Evolutionary conservation across 2,113 vertebrate species (phyloP), one percentile per base, ranked within the genome.

Genomic region (Chrysochloris asiatica): DNA sequence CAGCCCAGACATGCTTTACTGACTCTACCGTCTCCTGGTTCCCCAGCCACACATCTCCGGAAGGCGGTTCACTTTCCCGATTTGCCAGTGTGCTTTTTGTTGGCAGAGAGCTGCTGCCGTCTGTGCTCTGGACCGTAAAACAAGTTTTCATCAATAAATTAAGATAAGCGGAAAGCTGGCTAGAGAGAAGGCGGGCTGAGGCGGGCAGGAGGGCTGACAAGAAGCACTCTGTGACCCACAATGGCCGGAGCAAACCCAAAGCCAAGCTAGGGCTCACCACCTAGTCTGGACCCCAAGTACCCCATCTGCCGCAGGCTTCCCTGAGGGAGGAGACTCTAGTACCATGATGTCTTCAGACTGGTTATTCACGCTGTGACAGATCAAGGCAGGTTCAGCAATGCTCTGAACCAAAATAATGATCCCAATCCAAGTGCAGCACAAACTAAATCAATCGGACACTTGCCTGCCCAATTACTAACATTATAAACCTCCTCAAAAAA

Each of bases 101-200:
- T 95, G 95, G 95, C 95, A 96, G 80, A 38, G 80, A 95, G 93
- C 88, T 90, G 88, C 83, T 83, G 91, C 95, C 22, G 88, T 95
- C 95, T 97, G 95, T 52, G 92, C 94, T 90, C 83, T 94, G 95
- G 83, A 95, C 95, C 77, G 8, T 96, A 96, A 96, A 96, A 94
- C 95, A 97, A 96, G 96, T 97, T 97, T 96, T 93, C 94, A 96
- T 97, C 95, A 95, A 96, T 97, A 96, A 96, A 96, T 94, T 95
- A 97, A 97, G 95, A 96, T 97, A 93, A 95, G 95, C 61, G 33
- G 95, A 97, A 97, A 96, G 95, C 92, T 83, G 75, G 88, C 83
- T 94, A 63, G 0, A 69, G 67, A 86, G 90, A 71, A 86, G 90
- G 94, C 36, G 2, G 94, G 78, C 82, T 71, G 75, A 38, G 91